phyloP scores from a whole-genome alignment of 2,888 invertebrate genomes.

The Scaptomyza tumidula region DNA sequence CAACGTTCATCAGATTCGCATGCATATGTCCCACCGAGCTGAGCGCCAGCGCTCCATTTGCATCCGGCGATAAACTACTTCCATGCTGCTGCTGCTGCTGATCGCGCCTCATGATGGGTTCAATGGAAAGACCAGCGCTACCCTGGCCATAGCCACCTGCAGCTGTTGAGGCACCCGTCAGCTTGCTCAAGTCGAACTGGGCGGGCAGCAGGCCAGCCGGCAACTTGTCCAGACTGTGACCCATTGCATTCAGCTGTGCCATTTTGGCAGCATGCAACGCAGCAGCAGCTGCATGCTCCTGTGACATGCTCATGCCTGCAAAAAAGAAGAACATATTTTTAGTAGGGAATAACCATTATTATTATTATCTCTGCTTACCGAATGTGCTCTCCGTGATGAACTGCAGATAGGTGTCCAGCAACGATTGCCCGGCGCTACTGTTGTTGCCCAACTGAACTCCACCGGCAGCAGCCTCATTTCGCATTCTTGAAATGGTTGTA shows the following conservation, averaged over 20 bases:
- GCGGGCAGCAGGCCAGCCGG: conserved; percentile 84
- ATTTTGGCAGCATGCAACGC: conserved; percentile 92
- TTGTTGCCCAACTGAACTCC: conserved; percentile 89
- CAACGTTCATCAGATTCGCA: conserved; percentile 35
- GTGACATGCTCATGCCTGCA: conserved; percentile 86
- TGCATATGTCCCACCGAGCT: conserved; percentile 57
- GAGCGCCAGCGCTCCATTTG: conserved; percentile 56
- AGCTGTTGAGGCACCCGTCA: conserved; percentile 63
- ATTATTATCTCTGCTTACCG: conserved; percentile 84
- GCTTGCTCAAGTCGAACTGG: conserved; percentile 84
- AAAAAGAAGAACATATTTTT: conserved; percentile 13
- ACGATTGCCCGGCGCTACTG: conserved; percentile 89
- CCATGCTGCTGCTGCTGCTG: conserved; percentile 60
- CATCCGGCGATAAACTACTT: conserved; percentile 61
- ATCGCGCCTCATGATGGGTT: conserved; percentile 81
- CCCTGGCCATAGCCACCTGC: conserved; percentile 47
- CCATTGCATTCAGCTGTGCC: conserved; percentile 90
- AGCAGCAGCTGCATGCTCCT: conserved; percentile 89
- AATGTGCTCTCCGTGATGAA: conserved; percentile 93
- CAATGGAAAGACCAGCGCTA: conserved; percentile 79
- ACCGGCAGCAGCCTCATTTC: conserved; percentile 85
- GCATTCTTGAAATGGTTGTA: conserved; percentile 88
- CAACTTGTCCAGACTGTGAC: conserved; percentile 86
- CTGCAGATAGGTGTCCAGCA: conserved; percentile 94
- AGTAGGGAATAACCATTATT: not conserved